phyloP scores from a whole-genome alignment of 2,113 vertebrate species.

The Eulacestoma nigropectus region DNA sequence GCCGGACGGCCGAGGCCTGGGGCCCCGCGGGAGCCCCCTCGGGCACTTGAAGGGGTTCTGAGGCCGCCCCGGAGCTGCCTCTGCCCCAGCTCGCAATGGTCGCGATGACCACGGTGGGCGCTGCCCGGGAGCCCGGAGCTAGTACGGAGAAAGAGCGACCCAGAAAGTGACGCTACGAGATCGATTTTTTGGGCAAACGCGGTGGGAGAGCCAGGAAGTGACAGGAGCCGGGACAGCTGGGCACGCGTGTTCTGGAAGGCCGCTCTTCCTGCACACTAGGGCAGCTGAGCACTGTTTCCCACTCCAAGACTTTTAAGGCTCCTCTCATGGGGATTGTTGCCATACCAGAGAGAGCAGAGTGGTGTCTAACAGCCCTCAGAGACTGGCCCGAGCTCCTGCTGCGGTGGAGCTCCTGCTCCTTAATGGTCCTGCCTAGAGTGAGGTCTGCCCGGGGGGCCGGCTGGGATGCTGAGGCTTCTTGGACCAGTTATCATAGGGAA shows the following conservation, averaged over 20 bases:
- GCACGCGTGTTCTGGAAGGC: neutral
- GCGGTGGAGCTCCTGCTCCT: too few species aligned
- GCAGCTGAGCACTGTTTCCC: neutral
- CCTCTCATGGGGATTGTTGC: neutral
- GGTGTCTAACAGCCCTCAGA: neutral
- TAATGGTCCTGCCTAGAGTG: neutral
- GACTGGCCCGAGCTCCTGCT: neutral
- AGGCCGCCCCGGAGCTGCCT: neutral
- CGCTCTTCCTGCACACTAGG: neutral
- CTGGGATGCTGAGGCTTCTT: neutral
- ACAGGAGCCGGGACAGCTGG: too few species aligned
- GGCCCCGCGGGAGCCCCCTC: neutral
- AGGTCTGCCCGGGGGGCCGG: neutral
- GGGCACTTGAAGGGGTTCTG: neutral
- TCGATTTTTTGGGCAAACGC: neutral
- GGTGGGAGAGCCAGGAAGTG: neutral
- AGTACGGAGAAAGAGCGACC: neutral
- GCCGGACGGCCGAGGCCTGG: neutral
- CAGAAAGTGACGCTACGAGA: neutral
- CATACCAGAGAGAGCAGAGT: neutral
- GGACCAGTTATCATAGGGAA: neutral
- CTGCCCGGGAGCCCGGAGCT: neutral
- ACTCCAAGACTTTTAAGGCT: neutral
- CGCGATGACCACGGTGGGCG: neutral
- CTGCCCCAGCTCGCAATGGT: neutral